These are phyloP conservation scores for Columbina picui DNA, from an alignment of 2,113 vertebrate species.

Conservation along the genomic window DNA sequence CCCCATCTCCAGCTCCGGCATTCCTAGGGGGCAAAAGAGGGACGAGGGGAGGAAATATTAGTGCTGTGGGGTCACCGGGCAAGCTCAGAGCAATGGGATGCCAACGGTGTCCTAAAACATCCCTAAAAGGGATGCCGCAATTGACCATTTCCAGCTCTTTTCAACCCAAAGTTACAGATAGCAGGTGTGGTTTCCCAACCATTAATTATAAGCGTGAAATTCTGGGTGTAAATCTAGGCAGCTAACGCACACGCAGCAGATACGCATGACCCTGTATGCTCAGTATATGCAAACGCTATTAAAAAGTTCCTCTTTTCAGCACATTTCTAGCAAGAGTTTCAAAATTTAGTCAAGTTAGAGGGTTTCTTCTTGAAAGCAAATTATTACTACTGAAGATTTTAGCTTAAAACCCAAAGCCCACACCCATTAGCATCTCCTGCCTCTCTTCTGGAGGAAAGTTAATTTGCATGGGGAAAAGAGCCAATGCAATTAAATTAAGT, in stretches of 20 bases:
- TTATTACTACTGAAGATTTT: neutral
- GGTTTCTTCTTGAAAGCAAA: neutral
- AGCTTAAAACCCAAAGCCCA: neutral
- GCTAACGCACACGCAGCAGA: too few species aligned
- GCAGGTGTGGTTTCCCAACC: neutral
- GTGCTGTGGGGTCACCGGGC: neutral
- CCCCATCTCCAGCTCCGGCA: slow-evolving; percentile 77
- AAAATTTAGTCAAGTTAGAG: neutral
- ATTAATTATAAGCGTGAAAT: neutral
- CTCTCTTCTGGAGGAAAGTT: neutral
- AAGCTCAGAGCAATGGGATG: neutral
- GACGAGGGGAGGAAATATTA: neutral
- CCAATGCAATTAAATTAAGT: neutral
- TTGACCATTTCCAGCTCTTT: neutral
- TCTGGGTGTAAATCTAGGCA: neutral
- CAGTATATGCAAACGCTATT: rapidly evolving
- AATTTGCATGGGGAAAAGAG: neutral
- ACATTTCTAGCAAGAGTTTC: neutral
- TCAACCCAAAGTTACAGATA: neutral
- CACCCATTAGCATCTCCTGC: neutral
- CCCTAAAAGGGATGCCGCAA: neutral
- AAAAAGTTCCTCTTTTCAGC: neutral
- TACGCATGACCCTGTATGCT: rapidly evolving
- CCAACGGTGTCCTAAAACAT: neutral
- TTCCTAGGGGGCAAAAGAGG: slow-evolving; percentile 46